Base-by-base conservation (phyloP, 92 coral and sea anemone species). In the Heliopora coerulea region DNA sequence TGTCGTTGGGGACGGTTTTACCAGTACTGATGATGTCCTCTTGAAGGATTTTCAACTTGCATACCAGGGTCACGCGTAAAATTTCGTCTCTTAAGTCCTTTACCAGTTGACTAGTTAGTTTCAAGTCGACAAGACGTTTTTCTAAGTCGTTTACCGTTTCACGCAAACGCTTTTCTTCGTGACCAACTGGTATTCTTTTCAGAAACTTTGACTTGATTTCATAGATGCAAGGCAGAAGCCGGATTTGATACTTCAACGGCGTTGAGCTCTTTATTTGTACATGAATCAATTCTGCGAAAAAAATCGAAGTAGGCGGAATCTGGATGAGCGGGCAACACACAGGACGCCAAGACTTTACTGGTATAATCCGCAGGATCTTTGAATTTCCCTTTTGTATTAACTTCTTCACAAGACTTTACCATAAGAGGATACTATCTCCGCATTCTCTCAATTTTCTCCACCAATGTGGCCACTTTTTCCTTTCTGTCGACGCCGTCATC, bases 21-120 rank as follows among this genome's bases (percentile, higher is more conserved):
- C 44, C 24, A 21, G 35, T 24, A 19, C 21, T 15, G 46, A 49
- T 39, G 28, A 59, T 8, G 39, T 54, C 57, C 46, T 79, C 62
- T 40, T 72, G 73, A 10, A 68, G 37, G 33, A 79, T 58, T 15
- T 24, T 40, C 65, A 82, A 32, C 56, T 87, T 79, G 68, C 96
- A 78, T 56, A 79, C 79, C 25, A 87, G 54, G 52, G 68, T 77
- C 17, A 75, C 77, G 29, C 91, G 77, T 65, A 73, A 12, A 37
- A 84, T 44, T 68, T 89, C 96, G 49, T 84, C 87, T 33, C 82
- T 74, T n/a, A 89, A 57, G 48, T 89, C 96, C 48, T 56, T 54
- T 57, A 87, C 67, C 54, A 52, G 62, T 62, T 89, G 96, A 27
- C 41, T 59, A n/a, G 89, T 77, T 20, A 89, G 73, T 62, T 89